Evolutionary conservation across 2,797 vertebrate species (phyloP), one percentile per base, ranked within the genome.

Genomic region (Acanthurus tractus): DNA sequence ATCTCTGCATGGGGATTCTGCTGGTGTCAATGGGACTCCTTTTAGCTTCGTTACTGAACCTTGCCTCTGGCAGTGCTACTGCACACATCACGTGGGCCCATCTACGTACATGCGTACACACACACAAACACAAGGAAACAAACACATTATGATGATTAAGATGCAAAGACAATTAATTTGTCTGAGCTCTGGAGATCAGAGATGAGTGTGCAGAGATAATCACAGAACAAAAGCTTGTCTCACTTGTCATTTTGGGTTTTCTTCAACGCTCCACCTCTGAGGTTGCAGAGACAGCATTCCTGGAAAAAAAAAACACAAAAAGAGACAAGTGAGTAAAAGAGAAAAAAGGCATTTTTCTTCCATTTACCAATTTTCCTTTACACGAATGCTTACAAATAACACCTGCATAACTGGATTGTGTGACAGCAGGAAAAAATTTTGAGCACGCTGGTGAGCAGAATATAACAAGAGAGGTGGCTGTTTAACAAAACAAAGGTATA

Each of bases 21-120:
- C 95, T 96, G 91, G 96, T 96, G 91, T 99, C 97, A 91, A 99
- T 97, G 74, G 96, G 95, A 90, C 96, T 94, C 91, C 97, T 96
- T 86, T 96, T 96, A 83, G 92, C 95, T 81, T 97, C 96, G 66
- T 97, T 95, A 64, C 80, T 93, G 93, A 99, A 99, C 90, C 95
- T 96, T 23, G 96, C 97, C 95, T 99, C 98, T 74, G 98, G 98
- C 80, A 99, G 94, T 4, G 97, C 97, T 71, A 99, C 94, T 6
- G 98, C 97, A 76, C 98, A 99, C 92, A 98, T 97, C 87, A 99
- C 90, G 56, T 99, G 98, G 74, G 96, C 97, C 98, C 98, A 99
- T 89, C 98, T 99, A 91, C 40, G 25, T 13, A 90, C 80, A 91
- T 53, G 65, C 71, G 73, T 34, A 48, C 45, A 68, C 56, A 82